Conservation (phyloP, 2,113 vertebrate genomes). For the Vulpes ferrilata region DNA sequence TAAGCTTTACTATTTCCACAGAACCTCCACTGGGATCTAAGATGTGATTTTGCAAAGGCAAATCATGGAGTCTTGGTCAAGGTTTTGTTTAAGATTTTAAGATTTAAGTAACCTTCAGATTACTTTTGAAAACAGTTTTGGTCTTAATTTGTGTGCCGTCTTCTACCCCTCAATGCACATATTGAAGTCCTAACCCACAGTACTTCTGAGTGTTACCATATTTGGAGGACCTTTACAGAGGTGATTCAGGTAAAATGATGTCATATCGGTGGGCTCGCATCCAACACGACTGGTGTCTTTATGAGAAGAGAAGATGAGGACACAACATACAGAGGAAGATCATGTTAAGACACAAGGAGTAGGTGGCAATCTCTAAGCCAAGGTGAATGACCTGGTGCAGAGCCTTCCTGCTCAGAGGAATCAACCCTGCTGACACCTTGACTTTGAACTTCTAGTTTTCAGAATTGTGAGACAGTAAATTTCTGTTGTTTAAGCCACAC, state of each 20-base stretch:
- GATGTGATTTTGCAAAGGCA: not conserved
- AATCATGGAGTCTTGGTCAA: not conserved
- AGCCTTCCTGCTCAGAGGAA: not conserved
- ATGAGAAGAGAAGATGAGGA: not conserved
- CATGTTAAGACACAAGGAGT: not conserved
- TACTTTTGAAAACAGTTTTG: not conserved
- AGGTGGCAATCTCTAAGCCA: not conserved
- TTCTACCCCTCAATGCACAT: not conserved
- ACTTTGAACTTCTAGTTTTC: not conserved
- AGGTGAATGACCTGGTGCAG: not conserved
- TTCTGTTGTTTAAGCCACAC: not conserved
- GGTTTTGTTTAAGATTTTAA: slow-evolving; percentile 27
- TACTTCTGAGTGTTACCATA: not conserved
- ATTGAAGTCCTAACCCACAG: not conserved
- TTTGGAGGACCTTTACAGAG: not conserved
- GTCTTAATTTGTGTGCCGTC: not conserved
- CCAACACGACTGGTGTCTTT: not conserved
- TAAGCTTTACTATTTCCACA: not conserved
- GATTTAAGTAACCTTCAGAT: not conserved
- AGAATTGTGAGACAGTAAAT: not conserved
- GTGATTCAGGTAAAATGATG: not conserved
- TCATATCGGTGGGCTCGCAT: not conserved
- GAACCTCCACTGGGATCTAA: not conserved
- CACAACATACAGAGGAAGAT: not conserved
- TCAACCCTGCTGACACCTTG: not conserved